Conservation (phyloP, 2,888 invertebrate species). For the Caenorhabditis sinica region DNA sequence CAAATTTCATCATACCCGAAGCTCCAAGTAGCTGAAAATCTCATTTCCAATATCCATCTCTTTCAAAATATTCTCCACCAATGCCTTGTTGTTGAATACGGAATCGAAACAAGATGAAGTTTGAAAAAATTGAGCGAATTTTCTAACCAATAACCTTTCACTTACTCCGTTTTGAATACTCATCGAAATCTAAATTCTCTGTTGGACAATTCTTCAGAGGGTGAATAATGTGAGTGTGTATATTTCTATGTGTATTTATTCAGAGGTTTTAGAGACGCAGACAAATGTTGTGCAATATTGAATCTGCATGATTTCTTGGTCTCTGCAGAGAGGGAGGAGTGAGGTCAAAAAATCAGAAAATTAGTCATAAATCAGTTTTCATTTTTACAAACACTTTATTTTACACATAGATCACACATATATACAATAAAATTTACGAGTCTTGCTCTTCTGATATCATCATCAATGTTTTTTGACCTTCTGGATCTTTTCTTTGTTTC, state of each 20-base stretch:
- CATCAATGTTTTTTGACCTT: conserved; percentile 30
- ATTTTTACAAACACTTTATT: conserved; percentile 4
- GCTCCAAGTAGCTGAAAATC: conserved; percentile 1
- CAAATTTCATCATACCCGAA: background rate
- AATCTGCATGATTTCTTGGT: conserved; percentile 21
- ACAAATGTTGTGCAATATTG: conserved; percentile 30
- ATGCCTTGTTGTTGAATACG: background rate
- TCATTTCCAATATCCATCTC: background rate
- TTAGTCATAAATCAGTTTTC: background rate
- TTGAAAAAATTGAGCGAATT: background rate
- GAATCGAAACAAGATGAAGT: background rate
- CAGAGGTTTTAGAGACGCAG: conserved; percentile 3
- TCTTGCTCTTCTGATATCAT: conserved; percentile 42
- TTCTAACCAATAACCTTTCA: background rate
- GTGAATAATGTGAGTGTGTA: background rate
- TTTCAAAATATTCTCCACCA: background rate
- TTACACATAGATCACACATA: too few species aligned
- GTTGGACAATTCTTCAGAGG: background rate
- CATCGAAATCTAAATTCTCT: background rate
- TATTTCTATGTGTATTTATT: background rate
- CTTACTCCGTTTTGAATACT: background rate
- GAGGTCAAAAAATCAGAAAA: conserved; percentile 12
- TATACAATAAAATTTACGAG: background rate
- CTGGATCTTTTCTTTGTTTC: conserved; percentile 27
- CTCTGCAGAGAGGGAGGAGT: background rate